These are phyloP conservation scores for Nipponacmea schrenckii DNA, from an alignment of 2,888 invertebrate species.

Conservation along the genomic window DNA sequence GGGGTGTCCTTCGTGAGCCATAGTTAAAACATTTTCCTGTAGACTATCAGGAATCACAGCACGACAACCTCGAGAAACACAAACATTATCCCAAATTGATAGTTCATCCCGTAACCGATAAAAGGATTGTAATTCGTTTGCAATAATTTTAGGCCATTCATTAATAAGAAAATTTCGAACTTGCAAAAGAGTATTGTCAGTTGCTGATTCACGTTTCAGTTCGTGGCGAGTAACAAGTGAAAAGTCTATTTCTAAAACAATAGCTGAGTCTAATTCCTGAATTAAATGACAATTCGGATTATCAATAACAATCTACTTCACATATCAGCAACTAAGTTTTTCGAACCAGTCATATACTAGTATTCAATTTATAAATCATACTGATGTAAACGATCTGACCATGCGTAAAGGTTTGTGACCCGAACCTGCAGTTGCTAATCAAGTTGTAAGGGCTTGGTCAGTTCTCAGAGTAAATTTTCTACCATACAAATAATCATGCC, in stretches of 20 bases:
- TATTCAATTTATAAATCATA: constrained; percentile 12
- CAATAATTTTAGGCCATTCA: not conserved
- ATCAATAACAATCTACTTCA: not conserved
- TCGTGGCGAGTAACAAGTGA: no score
- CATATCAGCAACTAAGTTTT: not conserved
- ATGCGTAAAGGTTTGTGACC: constrained; percentile 4
- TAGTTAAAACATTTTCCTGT: no score
- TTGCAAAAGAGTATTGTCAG: no score
- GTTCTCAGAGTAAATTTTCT: not conserved
- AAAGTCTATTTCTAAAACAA: no score
- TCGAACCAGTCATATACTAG: not conserved
- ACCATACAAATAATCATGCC: not conserved
- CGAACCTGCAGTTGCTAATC: not conserved
- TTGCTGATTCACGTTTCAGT: no score
- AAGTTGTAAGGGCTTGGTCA: constrained; percentile 6
- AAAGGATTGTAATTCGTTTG: not conserved
- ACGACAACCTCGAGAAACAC: not conserved
- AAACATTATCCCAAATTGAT: not conserved
- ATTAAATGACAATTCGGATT: no score
- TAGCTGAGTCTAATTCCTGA: no score
- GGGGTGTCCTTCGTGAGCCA: no score
- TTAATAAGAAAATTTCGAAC: no score
- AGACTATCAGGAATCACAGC: not conserved
- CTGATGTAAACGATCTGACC: constrained; percentile 8
- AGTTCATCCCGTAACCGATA: not conserved